These are phyloP conservation scores for Urosaurus nigricauda DNA, from an alignment of 2,797 vertebrate genomes.

Conservation along the genomic window DNA sequence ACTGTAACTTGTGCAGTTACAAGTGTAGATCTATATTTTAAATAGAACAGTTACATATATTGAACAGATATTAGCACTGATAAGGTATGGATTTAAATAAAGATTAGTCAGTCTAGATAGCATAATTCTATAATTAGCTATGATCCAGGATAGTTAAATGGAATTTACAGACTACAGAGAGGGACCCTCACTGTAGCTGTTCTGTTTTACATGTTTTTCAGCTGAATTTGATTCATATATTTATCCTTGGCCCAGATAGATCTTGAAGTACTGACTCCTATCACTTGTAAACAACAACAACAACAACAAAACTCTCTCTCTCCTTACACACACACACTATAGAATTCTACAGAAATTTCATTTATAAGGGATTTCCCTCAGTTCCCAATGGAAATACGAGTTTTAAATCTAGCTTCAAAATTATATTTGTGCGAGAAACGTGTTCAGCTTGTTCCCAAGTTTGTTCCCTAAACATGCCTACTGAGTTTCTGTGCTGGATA, in stretches of 20 bases:
- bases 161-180: not conserved
- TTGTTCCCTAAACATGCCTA: not conserved
- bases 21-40: constrained; percentile 20
- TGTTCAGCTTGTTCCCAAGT: not conserved
- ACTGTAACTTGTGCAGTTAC: not conserved
- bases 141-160: not conserved
- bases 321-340: no score
- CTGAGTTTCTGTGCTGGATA: not conserved
- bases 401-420: no score
- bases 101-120: not conserved
- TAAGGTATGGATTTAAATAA: not conserved
- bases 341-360: no score
- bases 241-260: no score
- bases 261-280: no score
- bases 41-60: not conserved
- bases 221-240: no score
- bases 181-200: not conserved
- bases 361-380: no score
- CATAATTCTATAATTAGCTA: not conserved
- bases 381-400: no score
- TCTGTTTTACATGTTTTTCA: not conserved
- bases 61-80: not conserved
- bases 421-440: not conserved
- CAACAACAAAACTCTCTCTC: no score
- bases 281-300: no score